A percentile compares a stretch with the other conserved stretches of the same genome.
Conservation (phyloP, 1,140 invertebrate species). For the Conopomorpha cramerella region DNA sequence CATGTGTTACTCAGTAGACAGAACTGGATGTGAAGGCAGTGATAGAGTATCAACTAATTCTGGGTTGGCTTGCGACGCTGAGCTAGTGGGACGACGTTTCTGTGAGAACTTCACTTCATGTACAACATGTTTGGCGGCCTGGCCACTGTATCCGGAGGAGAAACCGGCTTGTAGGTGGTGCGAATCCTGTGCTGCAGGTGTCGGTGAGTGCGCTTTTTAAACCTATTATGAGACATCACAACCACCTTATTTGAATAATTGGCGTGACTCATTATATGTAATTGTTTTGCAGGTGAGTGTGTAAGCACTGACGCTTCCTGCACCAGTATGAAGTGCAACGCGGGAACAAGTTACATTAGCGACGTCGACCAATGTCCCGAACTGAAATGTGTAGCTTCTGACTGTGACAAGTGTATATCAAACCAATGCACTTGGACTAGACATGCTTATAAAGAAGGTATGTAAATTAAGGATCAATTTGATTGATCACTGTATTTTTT, state of each 20-base stretch:
- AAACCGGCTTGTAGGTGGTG: slow-evolving; percentile 64
- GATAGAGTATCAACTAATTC: slow-evolving; percentile 63
- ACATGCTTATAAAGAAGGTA: slow-evolving; percentile 59
- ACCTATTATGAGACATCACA: no score
- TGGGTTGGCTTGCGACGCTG: slow-evolving; percentile 70
- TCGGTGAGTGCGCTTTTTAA: slow-evolving; percentile 33
- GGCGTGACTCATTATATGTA: no score
- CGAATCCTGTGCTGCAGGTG: slow-evolving; percentile 46
- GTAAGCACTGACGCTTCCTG: slow-evolving; percentile 56
- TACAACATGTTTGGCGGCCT: slow-evolving; percentile 78
- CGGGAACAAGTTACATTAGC: slow-evolving; percentile 47
- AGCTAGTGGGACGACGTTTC: slow-evolving; percentile 68
- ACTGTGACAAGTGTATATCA: slow-evolving; percentile 77
- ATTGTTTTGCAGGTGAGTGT: slow-evolving; percentile 53
- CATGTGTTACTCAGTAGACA: slow-evolving; percentile 44
- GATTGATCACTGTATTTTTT: no score
- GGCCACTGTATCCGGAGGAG: slow-evolving; percentile 69
- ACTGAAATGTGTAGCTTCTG: slow-evolving; percentile 75
- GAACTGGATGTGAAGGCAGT: slow-evolving; percentile 42
- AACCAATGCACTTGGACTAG: slow-evolving; percentile 81
- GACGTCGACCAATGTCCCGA: slow-evolving; percentile 72
- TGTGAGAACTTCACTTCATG: slow-evolving; percentile 81
- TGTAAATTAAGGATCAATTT: no score
- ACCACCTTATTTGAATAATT: no score
- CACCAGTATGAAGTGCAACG: slow-evolving; percentile 53